phyloP scores from a whole-genome alignment of 2,888 invertebrate genomes.

The Caenorhabditis sp. region DNA sequence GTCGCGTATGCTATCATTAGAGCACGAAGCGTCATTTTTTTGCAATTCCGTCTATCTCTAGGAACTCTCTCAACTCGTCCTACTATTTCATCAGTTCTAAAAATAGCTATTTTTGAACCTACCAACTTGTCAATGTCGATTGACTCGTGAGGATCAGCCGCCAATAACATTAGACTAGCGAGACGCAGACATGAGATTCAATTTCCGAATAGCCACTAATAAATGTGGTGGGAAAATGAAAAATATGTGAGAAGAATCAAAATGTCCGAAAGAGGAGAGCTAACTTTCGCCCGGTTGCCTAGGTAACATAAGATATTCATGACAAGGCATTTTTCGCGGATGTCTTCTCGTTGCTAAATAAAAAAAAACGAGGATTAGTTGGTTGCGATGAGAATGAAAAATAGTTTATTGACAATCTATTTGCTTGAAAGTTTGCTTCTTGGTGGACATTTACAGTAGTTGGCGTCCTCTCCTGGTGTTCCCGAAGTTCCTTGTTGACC shows the following conservation, averaged over 20 bases:
- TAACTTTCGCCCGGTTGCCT: neutral
- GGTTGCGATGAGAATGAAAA: no score
- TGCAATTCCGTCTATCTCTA: no score
- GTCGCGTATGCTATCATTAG: no score
- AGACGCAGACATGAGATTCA: conserved; percentile 4
- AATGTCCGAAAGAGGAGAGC: neutral
- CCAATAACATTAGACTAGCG: conserved; percentile 32
- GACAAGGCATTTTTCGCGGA: neutral
- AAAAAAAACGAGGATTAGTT: no score
- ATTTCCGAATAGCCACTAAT: neutral
- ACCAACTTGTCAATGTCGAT: conserved; percentile 50
- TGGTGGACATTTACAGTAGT: conserved; percentile 53
- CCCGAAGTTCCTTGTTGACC: conserved; percentile 49
- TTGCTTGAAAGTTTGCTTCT: conserved; percentile 33
- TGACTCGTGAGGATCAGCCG: conserved; percentile 43
- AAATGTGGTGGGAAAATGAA: neutral
- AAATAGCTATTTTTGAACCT: no score
- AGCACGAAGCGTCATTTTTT: no score
- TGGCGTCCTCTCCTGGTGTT: conserved; percentile 56
- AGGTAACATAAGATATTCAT: neutral
- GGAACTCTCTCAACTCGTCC: no score
- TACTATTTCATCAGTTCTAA: no score
- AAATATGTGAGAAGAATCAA: neutral
- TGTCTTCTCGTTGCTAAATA: no score
- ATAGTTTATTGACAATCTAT: conserved; percentile 1